Conservation (phyloP, 2,888 invertebrate species). For the Metopia argyrocephala region DNA sequence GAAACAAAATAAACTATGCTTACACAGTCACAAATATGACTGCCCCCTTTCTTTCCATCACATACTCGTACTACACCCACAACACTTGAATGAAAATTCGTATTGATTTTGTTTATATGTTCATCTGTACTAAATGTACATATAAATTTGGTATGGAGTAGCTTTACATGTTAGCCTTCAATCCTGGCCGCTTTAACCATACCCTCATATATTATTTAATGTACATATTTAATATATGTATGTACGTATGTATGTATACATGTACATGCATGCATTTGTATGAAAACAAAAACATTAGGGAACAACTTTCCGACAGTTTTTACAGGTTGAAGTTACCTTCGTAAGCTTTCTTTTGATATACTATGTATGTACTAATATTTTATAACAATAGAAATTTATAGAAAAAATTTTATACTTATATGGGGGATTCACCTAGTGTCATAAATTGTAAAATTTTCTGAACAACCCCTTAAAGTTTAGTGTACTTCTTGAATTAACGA, state of each 20-base stretch:
- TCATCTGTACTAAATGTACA: not conserved
- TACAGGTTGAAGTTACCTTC: not conserved
- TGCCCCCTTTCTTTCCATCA: conserved; percentile 24
- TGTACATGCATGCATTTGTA: not conserved
- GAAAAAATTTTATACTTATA: no score
- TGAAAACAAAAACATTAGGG: not conserved
- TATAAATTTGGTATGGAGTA: conserved; percentile 34
- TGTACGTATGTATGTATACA: conserved; percentile 1
- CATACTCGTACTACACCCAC: no score
- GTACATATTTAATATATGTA: not conserved
- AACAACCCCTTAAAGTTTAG: no score
- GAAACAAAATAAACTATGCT: conserved; percentile 65
- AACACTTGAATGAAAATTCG: conserved; percentile 19
- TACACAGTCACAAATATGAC: conserved; percentile 51
- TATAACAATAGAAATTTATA: no score
- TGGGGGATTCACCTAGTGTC: no score
- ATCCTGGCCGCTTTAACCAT: conserved; percentile 40
- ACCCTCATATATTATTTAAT: no score
- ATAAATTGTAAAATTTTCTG: no score
- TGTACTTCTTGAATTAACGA: no score
- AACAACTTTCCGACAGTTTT: not conserved
- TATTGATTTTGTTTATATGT: not conserved
- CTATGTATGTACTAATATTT: no score
- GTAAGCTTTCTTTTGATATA: no score
- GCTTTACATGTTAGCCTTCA: conserved; percentile 57